A percentile compares a stretch with the other conserved stretches of the same genome.
These are phyloP conservation scores for Drosophila arizonae DNA, from an alignment of 1,140 invertebrate genomes.

Conservation along the genomic window DNA sequence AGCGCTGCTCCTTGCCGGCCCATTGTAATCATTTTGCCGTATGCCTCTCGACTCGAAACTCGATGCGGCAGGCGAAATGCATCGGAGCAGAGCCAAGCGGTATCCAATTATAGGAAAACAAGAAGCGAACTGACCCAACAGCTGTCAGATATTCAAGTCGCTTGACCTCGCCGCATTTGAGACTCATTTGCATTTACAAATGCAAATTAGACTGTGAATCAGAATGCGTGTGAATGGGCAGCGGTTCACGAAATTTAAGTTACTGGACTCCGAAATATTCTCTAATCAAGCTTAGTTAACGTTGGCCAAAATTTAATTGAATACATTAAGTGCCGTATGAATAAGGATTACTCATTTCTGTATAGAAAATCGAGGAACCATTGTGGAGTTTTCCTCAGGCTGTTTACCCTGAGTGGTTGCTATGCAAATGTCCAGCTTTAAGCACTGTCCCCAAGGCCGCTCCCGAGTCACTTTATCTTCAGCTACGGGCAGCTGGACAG, in stretches of 20 bases:
- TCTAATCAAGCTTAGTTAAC: not conserved
- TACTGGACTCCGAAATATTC: not conserved
- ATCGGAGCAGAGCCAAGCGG: conserved; percentile 59
- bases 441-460: conserved; percentile 14
- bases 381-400: too few species aligned
- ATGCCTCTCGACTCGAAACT: conserved; percentile 12
- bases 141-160: conserved; percentile 55
- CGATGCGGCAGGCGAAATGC: conserved; percentile 49
- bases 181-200: conserved; percentile 69
- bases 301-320: too few species aligned
- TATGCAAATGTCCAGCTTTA: conserved; percentile 35
- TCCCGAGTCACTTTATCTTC: conserved; percentile 17
- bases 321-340: too few species aligned
- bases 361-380: too few species aligned
- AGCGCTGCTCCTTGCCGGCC: conserved; percentile 1
- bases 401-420: too few species aligned
- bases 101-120: conserved; percentile 77
- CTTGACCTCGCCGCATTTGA: conserved; percentile 35
- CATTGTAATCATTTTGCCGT: conserved; percentile 20
- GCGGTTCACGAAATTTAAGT: not conserved
- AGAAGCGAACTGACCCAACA: conserved; percentile 59
- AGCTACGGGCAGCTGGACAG: conserved; percentile 14
- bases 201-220: conserved; percentile 68
- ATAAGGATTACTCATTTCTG: too few species aligned
- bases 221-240: conserved; percentile 43